Percentiles rank a stretch among this genome's conserved stretches.
phyloP scores from a whole-genome alignment of 2,888 invertebrate species.

The Selenia dentaria region DNA sequence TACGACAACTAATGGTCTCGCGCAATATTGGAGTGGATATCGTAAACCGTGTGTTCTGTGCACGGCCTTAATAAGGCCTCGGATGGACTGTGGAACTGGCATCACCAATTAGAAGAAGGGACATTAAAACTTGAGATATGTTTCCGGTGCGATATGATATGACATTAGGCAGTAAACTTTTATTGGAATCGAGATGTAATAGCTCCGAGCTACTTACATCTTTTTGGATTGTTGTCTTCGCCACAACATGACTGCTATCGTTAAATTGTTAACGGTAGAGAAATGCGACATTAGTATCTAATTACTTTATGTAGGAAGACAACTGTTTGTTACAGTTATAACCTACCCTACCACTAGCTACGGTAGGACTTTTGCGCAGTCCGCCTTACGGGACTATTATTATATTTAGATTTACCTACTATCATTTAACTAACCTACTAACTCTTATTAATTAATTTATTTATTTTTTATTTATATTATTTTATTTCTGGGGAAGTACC shows the following conservation, averaged over 20 bases:
- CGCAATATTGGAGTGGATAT: conserved; percentile 41
- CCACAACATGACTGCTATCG: conserved; percentile 12
- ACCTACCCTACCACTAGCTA: no score
- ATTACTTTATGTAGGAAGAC: no score
- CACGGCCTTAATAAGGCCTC: conserved; percentile 38
- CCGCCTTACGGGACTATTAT: no score
- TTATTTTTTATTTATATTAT: no score
- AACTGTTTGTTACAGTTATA: no score
- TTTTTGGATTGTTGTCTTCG: conserved; percentile 22
- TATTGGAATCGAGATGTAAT: conserved; percentile 37
- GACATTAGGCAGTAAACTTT: conserved; percentile 35
- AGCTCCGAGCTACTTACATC: conserved; percentile 23
- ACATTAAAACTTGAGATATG: conserved; percentile 65
- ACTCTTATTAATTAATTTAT: no score
- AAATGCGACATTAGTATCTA: background rate
- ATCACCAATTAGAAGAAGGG: conserved; percentile 55
- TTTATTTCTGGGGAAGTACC: no score
- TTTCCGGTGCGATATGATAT: conserved; percentile 69
- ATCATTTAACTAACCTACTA: no score
- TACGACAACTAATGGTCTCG: conserved; percentile 39
- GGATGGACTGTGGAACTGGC: conserved; percentile 31
- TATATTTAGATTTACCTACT: no score
- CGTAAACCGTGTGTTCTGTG: conserved; percentile 21
- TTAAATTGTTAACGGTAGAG: conserved; percentile 4
- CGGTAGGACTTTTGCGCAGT: no score